Evolutionary conservation across 2,888 invertebrate genomes (phyloP).

Genomic region (Himalopsyche anomala): DNA sequence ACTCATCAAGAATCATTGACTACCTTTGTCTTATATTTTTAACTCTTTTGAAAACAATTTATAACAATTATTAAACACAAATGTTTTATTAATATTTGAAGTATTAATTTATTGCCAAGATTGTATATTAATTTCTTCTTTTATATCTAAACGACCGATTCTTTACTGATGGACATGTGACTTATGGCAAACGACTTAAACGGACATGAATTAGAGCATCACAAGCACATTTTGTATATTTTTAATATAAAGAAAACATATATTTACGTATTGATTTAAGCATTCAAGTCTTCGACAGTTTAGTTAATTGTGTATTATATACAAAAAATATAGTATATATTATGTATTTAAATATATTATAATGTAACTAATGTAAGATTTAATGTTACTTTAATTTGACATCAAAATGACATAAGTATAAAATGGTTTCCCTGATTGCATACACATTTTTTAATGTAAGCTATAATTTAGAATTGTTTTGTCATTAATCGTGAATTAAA

Average conservation of each 20-base stretch:
- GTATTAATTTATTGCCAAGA: too few species aligned
- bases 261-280: constrained; percentile 61
- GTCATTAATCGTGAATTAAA: too few species aligned
- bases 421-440: constrained; percentile 15
- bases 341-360: constrained; percentile 37
- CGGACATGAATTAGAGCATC: constrained; percentile 62
- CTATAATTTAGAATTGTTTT: too few species aligned
- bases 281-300: constrained; percentile 63
- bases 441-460: neutral
- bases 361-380: constrained; percentile 29
- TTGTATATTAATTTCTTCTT: neutral
- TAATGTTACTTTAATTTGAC: constrained; percentile 10
- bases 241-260: constrained; percentile 61
- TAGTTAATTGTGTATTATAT: constrained; percentile 57
- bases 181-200: constrained; percentile 62
- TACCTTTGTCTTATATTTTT: neutral
- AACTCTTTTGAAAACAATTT: too few species aligned
- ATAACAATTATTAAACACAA: too few species aligned
- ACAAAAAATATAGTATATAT: constrained; percentile 41
- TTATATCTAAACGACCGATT: constrained; percentile 50
- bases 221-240: constrained; percentile 65
- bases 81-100: too few species aligned
- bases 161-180: constrained; percentile 53
- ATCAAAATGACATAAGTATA: constrained; percentile 16
- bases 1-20: neutral